These are phyloP conservation scores for Leptosomus discolor DNA, from an alignment of 2,113 vertebrate species.

Conservation along the genomic window DNA sequence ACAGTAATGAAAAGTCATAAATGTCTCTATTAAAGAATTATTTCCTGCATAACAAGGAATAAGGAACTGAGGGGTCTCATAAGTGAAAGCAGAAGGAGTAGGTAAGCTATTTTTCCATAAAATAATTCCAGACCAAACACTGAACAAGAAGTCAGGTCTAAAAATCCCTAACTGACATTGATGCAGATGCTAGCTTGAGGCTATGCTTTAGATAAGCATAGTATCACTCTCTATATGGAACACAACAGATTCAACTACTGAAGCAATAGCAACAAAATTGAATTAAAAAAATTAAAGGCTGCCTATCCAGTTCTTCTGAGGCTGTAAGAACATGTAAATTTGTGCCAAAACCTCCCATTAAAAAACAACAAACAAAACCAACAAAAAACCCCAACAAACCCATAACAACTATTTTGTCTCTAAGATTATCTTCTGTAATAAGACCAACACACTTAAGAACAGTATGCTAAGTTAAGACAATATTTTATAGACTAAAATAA, in stretches of 20 bases:
- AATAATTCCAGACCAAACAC: background rate
- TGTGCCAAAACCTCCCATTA: background rate
- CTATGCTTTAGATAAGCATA: background rate
- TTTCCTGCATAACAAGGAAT: background rate
- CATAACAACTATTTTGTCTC: background rate
- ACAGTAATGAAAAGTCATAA: conserved; percentile 17
- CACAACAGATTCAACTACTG: background rate
- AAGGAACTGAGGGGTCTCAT: background rate
- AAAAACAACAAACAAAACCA: background rate
- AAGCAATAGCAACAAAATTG: background rate
- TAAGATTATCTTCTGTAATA: background rate
- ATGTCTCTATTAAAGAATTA: background rate
- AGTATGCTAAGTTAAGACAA: background rate
- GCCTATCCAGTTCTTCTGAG: background rate
- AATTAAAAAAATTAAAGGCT: background rate
- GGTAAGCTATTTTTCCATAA: background rate
- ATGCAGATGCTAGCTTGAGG: background rate
- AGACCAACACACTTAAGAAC: background rate
- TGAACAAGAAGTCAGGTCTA: background rate
- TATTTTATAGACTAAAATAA: background rate
- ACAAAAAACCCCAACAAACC: background rate
- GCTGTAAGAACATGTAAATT: background rate
- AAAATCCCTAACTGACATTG: background rate
- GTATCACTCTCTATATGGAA: background rate
- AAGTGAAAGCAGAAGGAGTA: background rate